These are phyloP conservation scores for Xenops minutus DNA, from an alignment of 2,797 vertebrate species.

Conservation along the genomic window DNA sequence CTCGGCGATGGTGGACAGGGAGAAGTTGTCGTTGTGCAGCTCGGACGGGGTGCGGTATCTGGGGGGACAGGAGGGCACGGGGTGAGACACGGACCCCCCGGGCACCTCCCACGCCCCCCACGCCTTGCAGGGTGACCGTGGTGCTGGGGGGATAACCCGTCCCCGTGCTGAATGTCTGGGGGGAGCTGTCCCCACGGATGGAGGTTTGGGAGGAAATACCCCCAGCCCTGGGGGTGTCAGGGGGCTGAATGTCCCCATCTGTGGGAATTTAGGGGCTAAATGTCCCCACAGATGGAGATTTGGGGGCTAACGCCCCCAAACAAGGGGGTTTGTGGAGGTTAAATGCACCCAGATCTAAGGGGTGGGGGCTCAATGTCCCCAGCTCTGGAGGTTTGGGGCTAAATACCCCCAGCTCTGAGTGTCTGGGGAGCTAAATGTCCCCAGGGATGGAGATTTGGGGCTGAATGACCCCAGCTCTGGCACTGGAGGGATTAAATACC, in stretches of 20 bases:
- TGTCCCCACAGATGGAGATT: not conserved
- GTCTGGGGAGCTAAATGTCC: not conserved
- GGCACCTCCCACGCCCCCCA: fast-evolving
- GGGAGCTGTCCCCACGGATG: no score
- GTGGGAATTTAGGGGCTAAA: not conserved
- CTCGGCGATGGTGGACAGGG: conserved; percentile 98
- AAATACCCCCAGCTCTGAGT: not conserved
- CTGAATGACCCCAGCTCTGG: not conserved
- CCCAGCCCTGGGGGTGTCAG: not conserved
- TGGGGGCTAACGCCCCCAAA: not conserved
- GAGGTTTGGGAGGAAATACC: not conserved
- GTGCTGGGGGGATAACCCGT: fast-evolving
- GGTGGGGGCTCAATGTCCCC: not conserved
- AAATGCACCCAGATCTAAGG: not conserved
- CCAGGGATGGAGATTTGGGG: not conserved
- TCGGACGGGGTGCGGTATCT: conserved; percentile 95
- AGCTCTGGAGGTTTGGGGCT: not conserved
- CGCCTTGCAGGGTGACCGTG: fast-evolving
- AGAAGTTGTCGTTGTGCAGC: conserved; percentile 99
- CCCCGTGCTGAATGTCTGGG: fast-evolving
- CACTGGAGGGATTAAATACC: not conserved
- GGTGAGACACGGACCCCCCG: not conserved
- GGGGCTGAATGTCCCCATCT: not conserved
- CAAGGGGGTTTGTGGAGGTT: not conserved
- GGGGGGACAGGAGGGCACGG: conserved; percentile 50